Base-by-base conservation (phyloP, 2,797 vertebrate species). In the Spinibarbus caldwelli region DNA sequence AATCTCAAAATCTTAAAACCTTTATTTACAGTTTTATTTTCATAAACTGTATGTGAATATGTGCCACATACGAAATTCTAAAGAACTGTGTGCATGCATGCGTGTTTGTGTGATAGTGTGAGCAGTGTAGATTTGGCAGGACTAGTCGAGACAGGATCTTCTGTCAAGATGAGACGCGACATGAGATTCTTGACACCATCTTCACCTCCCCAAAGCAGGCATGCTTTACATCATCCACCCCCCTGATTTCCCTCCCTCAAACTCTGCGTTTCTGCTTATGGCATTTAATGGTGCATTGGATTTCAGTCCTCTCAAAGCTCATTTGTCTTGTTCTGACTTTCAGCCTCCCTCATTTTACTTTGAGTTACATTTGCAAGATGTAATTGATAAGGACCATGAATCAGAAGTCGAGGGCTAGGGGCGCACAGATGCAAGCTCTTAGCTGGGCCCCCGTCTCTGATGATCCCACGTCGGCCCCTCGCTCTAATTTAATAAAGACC, bases 61-160 rank as follows among this genome's bases (percentile, higher is more conserved):
- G 19, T 57, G 38, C 26, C 31, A 49, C n/a, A 57, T 1, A 41
- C 6, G 2, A 31, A 36, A 41, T 29, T 38, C 47, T 81, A 6
- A 62, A 19, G 23, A 70, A 12, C 66, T 79, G 41, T 57, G 68
- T 71, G 38, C 47, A 72, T 83, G 77, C 62, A 45, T 43, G 62
- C 57, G 10, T n/a, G n/a, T 72, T 82, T 75, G 45, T 78, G 80
- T 71, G 80, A 78, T 67, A 54, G 49, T 82, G 54, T 45, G n/a
- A 54, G 29, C 34, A 45, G 80, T 78, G 90, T 88, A 84, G 90
- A 87, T 92, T 92, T 91, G 72, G 62, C 57, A 4, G 91, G 92
- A 83, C 93, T 91, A 93, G 93, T 94, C 21, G 71, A 91, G 92
- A 93, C 93, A 94, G 90, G 93, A 93, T 89, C 87, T 86, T 81